Evolutionary conservation across 2,113 vertebrate genomes (phyloP).

Genomic region (Brienomyrus brachyistius): DNA sequence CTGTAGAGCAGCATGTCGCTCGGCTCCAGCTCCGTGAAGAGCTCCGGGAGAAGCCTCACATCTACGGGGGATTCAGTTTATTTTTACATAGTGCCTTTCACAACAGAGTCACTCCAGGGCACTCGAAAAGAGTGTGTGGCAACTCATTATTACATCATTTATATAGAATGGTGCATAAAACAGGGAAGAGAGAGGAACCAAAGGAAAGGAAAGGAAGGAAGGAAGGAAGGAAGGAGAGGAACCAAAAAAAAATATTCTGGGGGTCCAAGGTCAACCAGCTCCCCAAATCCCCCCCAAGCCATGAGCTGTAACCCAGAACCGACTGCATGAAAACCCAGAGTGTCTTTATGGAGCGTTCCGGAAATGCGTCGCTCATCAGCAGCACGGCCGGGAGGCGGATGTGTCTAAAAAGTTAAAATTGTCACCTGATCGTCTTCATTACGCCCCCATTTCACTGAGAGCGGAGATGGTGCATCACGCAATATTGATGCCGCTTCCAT

Average conservation of each 20-base stretch:
- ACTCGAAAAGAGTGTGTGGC: neutral
- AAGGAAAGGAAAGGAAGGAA: neutral
- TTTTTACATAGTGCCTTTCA: neutral
- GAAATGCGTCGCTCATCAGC: neutral
- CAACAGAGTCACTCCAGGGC: neutral
- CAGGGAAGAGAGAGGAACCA: neutral
- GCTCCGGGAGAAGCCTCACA: slow-evolving; percentile 65
- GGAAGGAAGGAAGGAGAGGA: neutral
- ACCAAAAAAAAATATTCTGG: neutral
- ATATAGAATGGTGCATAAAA: neutral
- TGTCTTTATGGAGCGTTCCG: neutral
- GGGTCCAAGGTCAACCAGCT: neutral
- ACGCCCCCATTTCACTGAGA: neutral
- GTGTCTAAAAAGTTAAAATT: neutral
- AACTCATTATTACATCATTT: neutral
- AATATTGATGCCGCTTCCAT: neutral
- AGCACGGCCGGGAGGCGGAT: neutral
- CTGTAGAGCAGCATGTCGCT: slow-evolving; percentile 59
- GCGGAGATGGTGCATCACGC: neutral
- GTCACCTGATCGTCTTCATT: neutral
- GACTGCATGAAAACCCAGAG: neutral
- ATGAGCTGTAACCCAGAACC: neutral
- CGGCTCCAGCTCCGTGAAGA: slow-evolving; percentile 63
- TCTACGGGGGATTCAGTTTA: slow-evolving; percentile 51
- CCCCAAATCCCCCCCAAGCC: neutral